Base-by-base conservation (phyloP, 2,888 invertebrate genomes). In the Drosophila neotestacea region DNA sequence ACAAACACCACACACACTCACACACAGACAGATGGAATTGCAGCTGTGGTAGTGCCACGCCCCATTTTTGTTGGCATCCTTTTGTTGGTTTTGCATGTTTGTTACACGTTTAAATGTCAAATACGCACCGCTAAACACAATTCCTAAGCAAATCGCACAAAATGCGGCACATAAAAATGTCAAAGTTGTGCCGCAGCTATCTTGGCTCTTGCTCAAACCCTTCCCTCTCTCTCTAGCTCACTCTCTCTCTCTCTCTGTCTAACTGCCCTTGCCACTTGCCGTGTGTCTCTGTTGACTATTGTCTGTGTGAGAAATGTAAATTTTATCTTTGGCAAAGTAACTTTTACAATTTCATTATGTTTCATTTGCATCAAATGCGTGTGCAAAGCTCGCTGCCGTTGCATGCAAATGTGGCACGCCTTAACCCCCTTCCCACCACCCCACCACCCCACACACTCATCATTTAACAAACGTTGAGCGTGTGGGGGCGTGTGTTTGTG, bases 271-370 rank as follows among this genome's bases (percentile, higher is more conserved):
- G 30, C 60, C 48, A 27, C 27, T 13, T 61, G 7, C 36, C 27
- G 58, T 38, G 30, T 9, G 32, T 6, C 42, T 9, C 41, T 55
- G 38, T 32, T 62, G 62, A 52, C 55, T 60, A 77, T 85, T 81
- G 79, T 79, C 77, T 82, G 71, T 72, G 76, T 54, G 76, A 70
- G 77, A 82, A 81, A 85, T 85, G 85, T 85, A 85, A 87, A 85
- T 87, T 85, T 85, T 85, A 85, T 89, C 89, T 80, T 85, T 89
- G 71, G 75, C 51, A 82, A 78, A 80, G 76, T 72, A 85, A 85
- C 85, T 85, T 85, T 89, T 76, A 87, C 85, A 89, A 89, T 85
- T 85, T 89, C 82, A 85, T 85, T 85, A 85, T 85, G 89, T 87
- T 81, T 83, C 79, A 89, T 90, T 90, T 86, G 78, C 89, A 88